phyloP scores from a whole-genome alignment of 2,888 invertebrate species.

The Trichogramma dendrolimi region DNA sequence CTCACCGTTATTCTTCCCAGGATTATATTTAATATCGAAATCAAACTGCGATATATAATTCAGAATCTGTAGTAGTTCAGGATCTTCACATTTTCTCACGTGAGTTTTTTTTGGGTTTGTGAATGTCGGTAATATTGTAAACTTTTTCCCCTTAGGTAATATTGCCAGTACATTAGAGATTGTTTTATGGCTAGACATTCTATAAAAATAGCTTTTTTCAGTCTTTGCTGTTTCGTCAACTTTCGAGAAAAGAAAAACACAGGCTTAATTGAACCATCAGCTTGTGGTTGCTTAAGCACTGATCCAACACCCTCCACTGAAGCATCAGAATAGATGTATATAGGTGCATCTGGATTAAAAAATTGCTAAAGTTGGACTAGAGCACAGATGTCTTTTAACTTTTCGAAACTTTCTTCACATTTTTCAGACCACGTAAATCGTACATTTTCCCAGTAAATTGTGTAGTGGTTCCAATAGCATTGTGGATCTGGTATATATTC shows the following conservation, averaged over 20 bases:
- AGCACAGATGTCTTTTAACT: constrained; percentile 33
- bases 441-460: constrained; percentile 28
- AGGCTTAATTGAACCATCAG: constrained; percentile 26
- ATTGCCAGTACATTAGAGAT: constrained; percentile 33
- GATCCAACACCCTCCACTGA: too few species aligned
- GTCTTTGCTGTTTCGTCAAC: constrained; percentile 25
- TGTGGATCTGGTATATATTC: constrained; percentile 24
- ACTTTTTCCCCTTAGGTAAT: constrained; percentile 25
- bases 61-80: constrained; percentile 33
- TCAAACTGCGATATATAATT: constrained; percentile 36
- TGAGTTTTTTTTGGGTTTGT: constrained; percentile 33
- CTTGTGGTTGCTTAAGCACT: constrained; percentile 32
- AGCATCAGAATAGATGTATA: constrained; percentile 37
- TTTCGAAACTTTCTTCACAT: constrained; percentile 30
- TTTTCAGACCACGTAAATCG: constrained; percentile 31
- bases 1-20: constrained; percentile 32
- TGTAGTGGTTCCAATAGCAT: constrained; percentile 26
- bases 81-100: constrained; percentile 33
- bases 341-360: constrained; percentile 33
- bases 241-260: constrained; percentile 31
- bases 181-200: constrained; percentile 36
- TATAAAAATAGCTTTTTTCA: constrained; percentile 30
- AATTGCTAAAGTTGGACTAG: constrained; percentile 35
- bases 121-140: constrained; percentile 27
- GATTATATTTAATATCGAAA: constrained; percentile 32